These are phyloP conservation scores for Meloe dianella DNA, from an alignment of 2,888 invertebrate species.

Conservation along the genomic window DNA sequence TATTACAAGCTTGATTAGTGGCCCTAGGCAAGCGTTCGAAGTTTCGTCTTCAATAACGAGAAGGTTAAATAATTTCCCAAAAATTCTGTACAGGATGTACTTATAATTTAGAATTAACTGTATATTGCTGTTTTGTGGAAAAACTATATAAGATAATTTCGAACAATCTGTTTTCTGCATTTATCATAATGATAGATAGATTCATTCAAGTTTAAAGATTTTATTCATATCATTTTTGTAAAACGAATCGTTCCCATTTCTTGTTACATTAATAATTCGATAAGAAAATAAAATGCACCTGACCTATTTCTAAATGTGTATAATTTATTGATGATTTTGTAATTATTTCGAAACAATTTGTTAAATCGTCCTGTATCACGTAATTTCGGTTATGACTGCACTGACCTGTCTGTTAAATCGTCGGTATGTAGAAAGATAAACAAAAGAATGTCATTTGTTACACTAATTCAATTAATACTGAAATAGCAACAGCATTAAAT, in stretches of 20 bases:
- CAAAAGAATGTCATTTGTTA: background rate
- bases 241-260: background rate
- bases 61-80: background rate
- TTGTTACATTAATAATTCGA: background rate
- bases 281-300: background rate
- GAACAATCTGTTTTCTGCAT: background rate
- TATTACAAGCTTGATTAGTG: background rate
- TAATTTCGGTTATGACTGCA: background rate
- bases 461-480: background rate
- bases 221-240: background rate
- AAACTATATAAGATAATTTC: background rate
- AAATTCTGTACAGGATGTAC: too few species aligned
- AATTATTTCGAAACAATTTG: background rate
- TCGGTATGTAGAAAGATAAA: conserved; percentile 1
- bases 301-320: background rate
- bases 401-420: background rate
- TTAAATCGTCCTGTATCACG: background rate
- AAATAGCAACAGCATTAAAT: background rate
- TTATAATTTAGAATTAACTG: too few species aligned
- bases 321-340: background rate
- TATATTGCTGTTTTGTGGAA: too few species aligned
- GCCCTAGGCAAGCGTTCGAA: background rate
- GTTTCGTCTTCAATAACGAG: background rate
- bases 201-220: background rate
- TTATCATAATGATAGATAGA: background rate